Percentiles rank a stretch among this genome's conserved stretches.
These are phyloP conservation scores for Corythoichthys intestinalis DNA, from an alignment of 2,113 vertebrate species.

Conservation along the genomic window DNA sequence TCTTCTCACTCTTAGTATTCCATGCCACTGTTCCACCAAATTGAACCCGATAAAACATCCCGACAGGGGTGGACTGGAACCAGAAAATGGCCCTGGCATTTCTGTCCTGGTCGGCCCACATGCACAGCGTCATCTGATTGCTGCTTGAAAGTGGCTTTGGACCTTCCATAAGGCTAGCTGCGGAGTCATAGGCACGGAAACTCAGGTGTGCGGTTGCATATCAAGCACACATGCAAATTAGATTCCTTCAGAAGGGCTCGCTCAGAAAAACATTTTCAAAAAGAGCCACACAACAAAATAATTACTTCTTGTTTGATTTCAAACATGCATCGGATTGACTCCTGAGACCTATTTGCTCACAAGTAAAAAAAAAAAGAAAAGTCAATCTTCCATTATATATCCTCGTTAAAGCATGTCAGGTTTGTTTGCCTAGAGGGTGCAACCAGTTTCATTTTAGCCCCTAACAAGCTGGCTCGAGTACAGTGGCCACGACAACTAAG, in stretches of 20 bases:
- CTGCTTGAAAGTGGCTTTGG: neutral
- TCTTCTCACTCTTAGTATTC: too few species aligned
- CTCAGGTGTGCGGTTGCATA: neutral
- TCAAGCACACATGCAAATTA: neutral
- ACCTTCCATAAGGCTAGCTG: neutral
- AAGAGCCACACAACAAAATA: neutral
- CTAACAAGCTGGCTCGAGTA: slow-evolving; percentile 16
- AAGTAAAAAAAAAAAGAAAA: neutral
- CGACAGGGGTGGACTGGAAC: too few species aligned
- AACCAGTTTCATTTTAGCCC: slow-evolving; percentile 15
- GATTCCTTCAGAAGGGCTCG: neutral
- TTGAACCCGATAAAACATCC: too few species aligned
- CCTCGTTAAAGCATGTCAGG: neutral
- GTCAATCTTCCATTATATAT: neutral
- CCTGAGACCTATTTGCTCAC: neutral
- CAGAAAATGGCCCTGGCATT: too few species aligned
- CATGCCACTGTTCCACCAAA: too few species aligned
- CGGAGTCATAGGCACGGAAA: neutral
- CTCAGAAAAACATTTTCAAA: neutral
- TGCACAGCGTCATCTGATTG: neutral
- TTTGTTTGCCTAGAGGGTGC: neutral
- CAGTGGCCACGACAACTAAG: slow-evolving; percentile 33
- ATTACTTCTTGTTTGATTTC: neutral
- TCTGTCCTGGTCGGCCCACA: too few species aligned
- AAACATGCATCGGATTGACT: neutral